Evolutionary conservation across 2,113 vertebrate genomes (phyloP).

Genomic region (Pyrgilauda ruficollis): DNA sequence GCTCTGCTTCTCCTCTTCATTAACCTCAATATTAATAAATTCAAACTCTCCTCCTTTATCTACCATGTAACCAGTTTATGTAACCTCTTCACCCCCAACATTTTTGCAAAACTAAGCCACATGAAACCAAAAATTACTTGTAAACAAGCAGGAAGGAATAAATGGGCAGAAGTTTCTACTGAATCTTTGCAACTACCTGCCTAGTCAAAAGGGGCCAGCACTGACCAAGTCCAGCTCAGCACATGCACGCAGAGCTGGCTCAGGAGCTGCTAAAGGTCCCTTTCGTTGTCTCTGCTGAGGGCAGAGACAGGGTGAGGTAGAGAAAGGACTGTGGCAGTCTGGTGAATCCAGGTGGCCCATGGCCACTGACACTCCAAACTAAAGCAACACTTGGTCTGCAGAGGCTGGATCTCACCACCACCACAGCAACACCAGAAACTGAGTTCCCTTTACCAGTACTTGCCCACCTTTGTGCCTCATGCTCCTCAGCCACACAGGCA

Average conservation of each 20-base stretch:
- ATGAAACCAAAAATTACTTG: background rate
- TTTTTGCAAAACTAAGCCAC: background rate
- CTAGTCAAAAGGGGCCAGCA: background rate
- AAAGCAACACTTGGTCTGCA: background rate
- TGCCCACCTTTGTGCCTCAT: background rate
- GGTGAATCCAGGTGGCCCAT: background rate
- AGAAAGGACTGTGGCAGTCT: background rate
- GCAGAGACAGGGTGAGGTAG: background rate
- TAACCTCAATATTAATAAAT: background rate
- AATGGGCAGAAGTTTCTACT: background rate
- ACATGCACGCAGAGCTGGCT: rapidly evolving
- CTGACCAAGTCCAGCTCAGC: background rate
- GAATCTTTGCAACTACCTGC: background rate
- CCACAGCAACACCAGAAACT: background rate
- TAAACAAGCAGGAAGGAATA: background rate
- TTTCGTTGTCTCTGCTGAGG: background rate
- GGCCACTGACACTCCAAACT: background rate
- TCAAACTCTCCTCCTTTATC: background rate
- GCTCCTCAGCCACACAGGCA: background rate
- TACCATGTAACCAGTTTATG: background rate
- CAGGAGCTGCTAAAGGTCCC: background rate
- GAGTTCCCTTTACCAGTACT: background rate
- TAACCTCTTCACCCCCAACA: background rate
- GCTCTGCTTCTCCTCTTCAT: background rate
- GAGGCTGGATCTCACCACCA: background rate